phyloP scores from a whole-genome alignment of 2,113 vertebrate genomes.

The Corvus cornix region DNA sequence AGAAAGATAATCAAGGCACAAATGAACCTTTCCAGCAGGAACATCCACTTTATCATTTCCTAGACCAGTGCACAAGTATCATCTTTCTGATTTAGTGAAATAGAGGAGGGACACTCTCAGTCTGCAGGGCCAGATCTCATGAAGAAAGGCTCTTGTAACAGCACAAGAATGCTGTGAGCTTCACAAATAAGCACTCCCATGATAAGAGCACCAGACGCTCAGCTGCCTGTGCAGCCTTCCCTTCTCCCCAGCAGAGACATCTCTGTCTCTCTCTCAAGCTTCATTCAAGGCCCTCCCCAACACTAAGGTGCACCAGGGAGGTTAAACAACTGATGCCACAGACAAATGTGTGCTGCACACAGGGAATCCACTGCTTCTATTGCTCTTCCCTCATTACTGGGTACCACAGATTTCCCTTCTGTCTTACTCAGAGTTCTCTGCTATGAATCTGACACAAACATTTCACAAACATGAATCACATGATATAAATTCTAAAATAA shows the following conservation, averaged over 20 bases:
- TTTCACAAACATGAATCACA: accelerated
- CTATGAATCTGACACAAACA: neutral
- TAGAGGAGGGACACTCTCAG: neutral
- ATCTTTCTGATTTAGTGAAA: neutral
- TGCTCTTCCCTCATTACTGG: neutral
- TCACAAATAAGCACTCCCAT: neutral
- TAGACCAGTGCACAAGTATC: neutral
- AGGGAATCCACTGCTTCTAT: neutral
- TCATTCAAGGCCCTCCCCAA: neutral
- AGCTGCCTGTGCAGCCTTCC: neutral
- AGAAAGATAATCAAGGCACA: neutral
- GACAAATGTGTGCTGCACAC: accelerated
- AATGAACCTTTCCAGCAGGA: neutral
- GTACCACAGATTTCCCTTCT: neutral
- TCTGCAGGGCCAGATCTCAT: neutral
- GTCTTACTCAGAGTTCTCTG: neutral
- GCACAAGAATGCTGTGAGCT: neutral
- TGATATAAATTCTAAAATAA: neutral
- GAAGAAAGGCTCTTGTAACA: neutral
- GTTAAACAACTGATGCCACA: neutral
- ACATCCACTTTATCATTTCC: neutral
- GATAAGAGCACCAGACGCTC: neutral
- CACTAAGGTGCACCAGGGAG: accelerated
- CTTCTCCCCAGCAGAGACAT: neutral
- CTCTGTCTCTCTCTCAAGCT: neutral